phyloP scores from a whole-genome alignment of 1,140 invertebrate genomes.

The Bombus ignitus region DNA sequence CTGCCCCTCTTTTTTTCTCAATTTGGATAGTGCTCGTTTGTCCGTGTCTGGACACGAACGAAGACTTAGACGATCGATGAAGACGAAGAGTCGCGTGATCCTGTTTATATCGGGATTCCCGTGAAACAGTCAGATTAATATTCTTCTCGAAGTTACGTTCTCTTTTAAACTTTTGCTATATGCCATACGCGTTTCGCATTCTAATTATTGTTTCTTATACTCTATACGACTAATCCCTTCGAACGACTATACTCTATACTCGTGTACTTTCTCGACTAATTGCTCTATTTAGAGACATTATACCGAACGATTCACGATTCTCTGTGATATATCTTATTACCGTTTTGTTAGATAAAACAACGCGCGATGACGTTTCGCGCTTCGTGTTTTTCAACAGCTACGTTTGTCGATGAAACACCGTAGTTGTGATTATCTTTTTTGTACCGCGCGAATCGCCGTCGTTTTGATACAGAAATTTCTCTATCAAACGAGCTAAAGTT shows the following conservation, averaged over 20 bases:
- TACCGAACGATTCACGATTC: slow-evolving; percentile 39
- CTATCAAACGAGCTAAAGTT: background rate
- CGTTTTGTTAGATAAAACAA: background rate
- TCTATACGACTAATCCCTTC: slow-evolving; percentile 18
- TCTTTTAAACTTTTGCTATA: background rate
- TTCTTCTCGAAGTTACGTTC: background rate
- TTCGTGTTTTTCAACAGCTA: background rate
- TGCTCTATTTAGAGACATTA: slow-evolving; percentile 1
- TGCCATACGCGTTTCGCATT: slow-evolving; percentile 32
- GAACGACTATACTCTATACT: background rate
- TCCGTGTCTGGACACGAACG: background rate
- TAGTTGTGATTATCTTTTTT: background rate
- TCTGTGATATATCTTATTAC: slow-evolving; percentile 59
- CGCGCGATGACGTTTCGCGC: background rate
- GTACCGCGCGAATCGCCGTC: background rate
- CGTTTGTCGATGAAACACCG: background rate
- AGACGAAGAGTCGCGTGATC: background rate
- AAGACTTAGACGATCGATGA: background rate
- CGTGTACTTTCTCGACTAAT: slow-evolving; percentile 26
- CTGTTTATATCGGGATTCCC: background rate
- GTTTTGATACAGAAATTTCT: slow-evolving; percentile 32
- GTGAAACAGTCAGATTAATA: background rate
- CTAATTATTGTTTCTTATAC: background rate
- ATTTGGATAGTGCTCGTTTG: background rate
- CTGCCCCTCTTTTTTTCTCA: background rate